Evolutionary conservation across 1,140 invertebrate species (phyloP).

Genomic region (Neodiprion lecontei): DNA sequence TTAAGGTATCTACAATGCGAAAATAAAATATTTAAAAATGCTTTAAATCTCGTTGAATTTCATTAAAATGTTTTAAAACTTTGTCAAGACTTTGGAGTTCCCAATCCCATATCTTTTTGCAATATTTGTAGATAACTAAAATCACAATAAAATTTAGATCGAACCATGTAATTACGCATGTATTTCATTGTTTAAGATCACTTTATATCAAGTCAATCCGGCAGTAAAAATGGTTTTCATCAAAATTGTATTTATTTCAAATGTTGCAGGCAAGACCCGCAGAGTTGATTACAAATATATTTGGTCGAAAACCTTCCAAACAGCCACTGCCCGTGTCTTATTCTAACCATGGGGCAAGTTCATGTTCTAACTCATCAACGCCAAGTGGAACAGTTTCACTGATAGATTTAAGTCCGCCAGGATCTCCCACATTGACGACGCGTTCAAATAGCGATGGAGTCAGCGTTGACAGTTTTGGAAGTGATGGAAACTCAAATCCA

Average conservation of each 20-base stretch:
- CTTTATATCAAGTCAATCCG: conserved; percentile 17
- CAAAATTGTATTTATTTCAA: not conserved
- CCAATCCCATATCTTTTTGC: too few species aligned
- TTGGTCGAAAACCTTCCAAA: conserved; percentile 37
- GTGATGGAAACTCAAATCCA: conserved; percentile 71
- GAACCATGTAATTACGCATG: too few species aligned
- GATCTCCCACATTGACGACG: conserved; percentile 75
- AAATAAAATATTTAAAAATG: not conserved
- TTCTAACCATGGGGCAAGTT: conserved; percentile 12
- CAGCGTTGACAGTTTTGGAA: conserved; percentile 77
- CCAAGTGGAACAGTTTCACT: conserved; percentile 38
- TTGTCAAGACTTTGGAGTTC: too few species aligned
- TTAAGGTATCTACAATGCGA: too few species aligned
- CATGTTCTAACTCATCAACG: conserved; percentile 28
- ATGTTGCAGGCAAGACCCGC: conserved; percentile 49
- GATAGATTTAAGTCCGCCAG: conserved; percentile 66
- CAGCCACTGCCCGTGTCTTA: conserved; percentile 13
- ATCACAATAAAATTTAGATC: too few species aligned
- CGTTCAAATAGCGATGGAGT: conserved; percentile 76
- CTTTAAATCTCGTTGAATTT: not conserved
- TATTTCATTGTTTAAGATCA: not conserved
- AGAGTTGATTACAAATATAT: conserved; percentile 51
- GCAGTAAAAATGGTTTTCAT: conserved; percentile 9
- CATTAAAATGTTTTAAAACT: too few species aligned
- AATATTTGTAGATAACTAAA: too few species aligned